Base-by-base conservation (phyloP, 92 coral and sea anemone genomes). In the Porites evermanni region DNA sequence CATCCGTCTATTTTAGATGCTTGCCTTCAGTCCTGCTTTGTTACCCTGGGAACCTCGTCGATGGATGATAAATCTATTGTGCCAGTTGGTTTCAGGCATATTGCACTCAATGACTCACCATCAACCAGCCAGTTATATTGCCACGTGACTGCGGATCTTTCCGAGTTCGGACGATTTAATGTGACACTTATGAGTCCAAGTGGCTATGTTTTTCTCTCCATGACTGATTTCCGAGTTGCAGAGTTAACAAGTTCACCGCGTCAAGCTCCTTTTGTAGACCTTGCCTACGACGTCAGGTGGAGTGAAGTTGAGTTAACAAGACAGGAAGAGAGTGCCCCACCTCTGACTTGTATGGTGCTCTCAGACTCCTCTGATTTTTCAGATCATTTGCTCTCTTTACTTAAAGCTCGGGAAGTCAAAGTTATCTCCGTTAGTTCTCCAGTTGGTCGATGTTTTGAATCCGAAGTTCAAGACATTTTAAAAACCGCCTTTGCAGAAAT, bases 1-100 rank as follows among this genome's bases (percentile, higher is more conserved):
- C 98, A 96, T 74, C 98, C 98, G 2, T 91, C 98, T 12, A 82
- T 96, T 23, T 77, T 96, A 52, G 98, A 96, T 75, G 96, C 98
- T 2, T 96, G 98, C 67, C 88, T 96, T n/a, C 98, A 96, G 87
- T 92, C 90, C 50, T 89, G 95, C 78, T 91, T 82, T 53, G 54
- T 93, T n/a, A 88, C 89, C 19, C 54, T 77, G 38, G 70, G 66
- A 26, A 67, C 6, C 61, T 66, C 21, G 7, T 67, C 18, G 20
- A 26, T 67, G 6, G 74, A 53, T 5, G 83, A 58, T 24, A 84
- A 63, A 38, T 74, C 94, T 20, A 64, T 73, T 29, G 92, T 91
- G 26, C 87, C 94, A 23, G 88, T 88, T 32, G 89, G 87, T 32
- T 81, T 84, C 56, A 21, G 74, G 24, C 51, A n/a, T 18, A 84